phyloP scores from a whole-genome alignment of 2,797 vertebrate species.

The Pyrocephalus nanus region DNA sequence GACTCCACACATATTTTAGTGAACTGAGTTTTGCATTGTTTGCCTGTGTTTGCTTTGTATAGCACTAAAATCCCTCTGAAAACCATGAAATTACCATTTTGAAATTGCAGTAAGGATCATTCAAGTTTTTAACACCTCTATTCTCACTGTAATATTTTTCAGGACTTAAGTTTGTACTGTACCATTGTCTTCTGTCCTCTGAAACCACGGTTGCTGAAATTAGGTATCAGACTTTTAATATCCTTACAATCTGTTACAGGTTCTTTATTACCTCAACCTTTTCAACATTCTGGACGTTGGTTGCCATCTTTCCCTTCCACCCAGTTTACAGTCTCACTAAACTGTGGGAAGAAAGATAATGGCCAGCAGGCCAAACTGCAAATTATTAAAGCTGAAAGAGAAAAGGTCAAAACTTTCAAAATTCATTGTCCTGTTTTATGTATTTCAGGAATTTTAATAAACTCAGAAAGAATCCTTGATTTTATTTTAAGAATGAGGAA shows the following conservation, averaged over 20 bases:
- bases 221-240: slow-evolving; percentile 55
- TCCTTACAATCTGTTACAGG: slow-evolving; percentile 23
- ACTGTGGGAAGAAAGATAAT: not conserved
- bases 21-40: not conserved
- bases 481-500: not conserved
- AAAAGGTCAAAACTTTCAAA: slow-evolving; percentile 5
- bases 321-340: slow-evolving; percentile 43
- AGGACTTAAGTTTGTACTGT: not conserved
- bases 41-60: not conserved
- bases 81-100: not conserved
- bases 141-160: not conserved
- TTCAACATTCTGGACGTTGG: slow-evolving; percentile 46
- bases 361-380: not conserved
- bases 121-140: not conserved
- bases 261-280: slow-evolving; percentile 66
- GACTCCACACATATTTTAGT: not conserved
- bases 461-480: not conserved
- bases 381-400: not conserved
- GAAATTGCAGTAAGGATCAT: not conserved
- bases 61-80: not conserved
- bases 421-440: not conserved
- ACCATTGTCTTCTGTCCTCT: not conserved
- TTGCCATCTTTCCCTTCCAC: slow-evolving; percentile 26
- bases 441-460: not conserved
- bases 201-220: slow-evolving; percentile 1